phyloP scores from a whole-genome alignment of 2,888 invertebrate genomes.

The Lycia hirtaria region DNA sequence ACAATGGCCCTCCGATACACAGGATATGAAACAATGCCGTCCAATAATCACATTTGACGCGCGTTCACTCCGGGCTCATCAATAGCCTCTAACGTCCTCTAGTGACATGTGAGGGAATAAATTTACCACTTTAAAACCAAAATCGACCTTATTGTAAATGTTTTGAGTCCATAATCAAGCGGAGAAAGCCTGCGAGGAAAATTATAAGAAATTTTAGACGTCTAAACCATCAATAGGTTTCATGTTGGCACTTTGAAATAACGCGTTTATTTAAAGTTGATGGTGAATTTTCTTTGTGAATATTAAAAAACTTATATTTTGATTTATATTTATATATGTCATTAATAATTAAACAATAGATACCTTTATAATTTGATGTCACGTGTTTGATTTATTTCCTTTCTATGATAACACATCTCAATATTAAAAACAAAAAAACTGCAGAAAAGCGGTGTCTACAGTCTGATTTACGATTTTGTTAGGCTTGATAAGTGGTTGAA shows the following conservation, averaged over 20 bases:
- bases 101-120: slow-evolving; percentile 33
- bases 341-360: too few relatives aligned
- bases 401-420: too few relatives aligned
- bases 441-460: too few relatives aligned
- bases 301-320: too few relatives aligned
- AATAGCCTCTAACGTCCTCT: slow-evolving; percentile 35
- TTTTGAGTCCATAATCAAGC: slow-evolving; percentile 2
- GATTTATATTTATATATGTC: too few relatives aligned
- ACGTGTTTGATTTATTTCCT: too few relatives aligned
- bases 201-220: slow-evolving; percentile 17
- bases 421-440: too few relatives aligned
- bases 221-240: slow-evolving; percentile 14
- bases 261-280: neutral
- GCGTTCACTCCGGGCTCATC: slow-evolving; percentile 30
- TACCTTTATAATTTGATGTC: too few relatives aligned
- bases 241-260: slow-evolving; percentile 1
- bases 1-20: slow-evolving; percentile 16
- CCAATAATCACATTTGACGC: slow-evolving; percentile 46
- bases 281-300: too few relatives aligned
- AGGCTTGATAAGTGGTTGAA: too few relatives aligned
- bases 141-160: neutral
- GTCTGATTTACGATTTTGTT: too few relatives aligned
- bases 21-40: slow-evolving; percentile 44
- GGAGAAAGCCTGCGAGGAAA: neutral
- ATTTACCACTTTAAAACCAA: slow-evolving; percentile 3